phyloP scores from a whole-genome alignment of 2,888 invertebrate species.

The Hemithea aestivaria region DNA sequence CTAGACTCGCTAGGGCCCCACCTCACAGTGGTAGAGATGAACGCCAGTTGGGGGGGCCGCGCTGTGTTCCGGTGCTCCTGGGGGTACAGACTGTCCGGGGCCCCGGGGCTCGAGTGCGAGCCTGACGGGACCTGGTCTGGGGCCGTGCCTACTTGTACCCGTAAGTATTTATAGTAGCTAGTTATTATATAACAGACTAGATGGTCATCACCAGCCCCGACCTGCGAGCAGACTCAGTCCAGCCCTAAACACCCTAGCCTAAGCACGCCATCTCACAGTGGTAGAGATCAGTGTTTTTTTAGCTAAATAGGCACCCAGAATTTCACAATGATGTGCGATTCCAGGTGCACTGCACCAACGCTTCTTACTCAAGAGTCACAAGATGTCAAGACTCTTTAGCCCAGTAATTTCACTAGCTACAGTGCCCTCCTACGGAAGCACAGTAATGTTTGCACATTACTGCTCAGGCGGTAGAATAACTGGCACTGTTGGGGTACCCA shows the following conservation, averaged over 20 bases:
- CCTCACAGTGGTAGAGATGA: conserved; percentile 86
- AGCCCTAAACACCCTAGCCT: conserved; percentile 81
- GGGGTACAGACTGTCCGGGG: conserved; percentile 88
- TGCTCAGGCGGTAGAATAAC: no score
- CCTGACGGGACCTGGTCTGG: conserved; percentile 90
- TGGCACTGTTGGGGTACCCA: no score
- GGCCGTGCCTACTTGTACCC: conserved; percentile 85
- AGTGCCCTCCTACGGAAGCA: no score
- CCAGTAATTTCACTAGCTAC: no score
- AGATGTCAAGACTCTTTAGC: no score
- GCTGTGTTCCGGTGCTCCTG: conserved; percentile 91
- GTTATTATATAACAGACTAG: conserved; percentile 73
- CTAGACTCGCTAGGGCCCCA: conserved; percentile 84
- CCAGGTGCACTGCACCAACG: no score
- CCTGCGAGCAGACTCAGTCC: conserved; percentile 89
- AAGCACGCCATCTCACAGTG: conserved; percentile 85
- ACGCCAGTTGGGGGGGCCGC: conserved; percentile 88
- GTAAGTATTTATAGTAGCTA: conserved; percentile 66
- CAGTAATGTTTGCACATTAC: no score
- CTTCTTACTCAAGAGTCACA: no score
- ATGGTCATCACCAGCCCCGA: conserved; percentile 87
- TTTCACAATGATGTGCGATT: no score
- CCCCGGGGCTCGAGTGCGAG: conserved; percentile 88
- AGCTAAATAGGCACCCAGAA: no score
- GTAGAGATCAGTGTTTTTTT: no score